These are phyloP conservation scores for Aspidoscelis tigris DNA, from an alignment of 2,113 vertebrate genomes.

Conservation along the genomic window DNA sequence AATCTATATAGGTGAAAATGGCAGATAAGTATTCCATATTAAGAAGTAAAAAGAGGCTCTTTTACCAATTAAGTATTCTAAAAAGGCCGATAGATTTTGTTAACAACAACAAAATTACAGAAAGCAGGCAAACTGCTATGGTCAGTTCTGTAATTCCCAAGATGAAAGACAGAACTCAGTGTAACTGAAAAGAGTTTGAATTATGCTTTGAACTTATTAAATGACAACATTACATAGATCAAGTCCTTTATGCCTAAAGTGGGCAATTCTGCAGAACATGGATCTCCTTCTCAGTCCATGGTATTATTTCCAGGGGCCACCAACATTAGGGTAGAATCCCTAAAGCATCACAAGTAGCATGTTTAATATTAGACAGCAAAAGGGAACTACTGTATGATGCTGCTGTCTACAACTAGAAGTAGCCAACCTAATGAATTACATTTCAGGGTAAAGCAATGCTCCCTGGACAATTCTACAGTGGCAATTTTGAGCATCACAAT, in stretches of 20 bases:
- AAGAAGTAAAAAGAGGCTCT: not conserved
- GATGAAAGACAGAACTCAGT: not conserved
- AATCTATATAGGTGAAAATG: not conserved
- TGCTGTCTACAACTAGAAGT: too few relatives aligned
- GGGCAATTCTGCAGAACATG: not conserved
- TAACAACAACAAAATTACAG: not conserved
- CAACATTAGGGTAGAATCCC: not conserved
- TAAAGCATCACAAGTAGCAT: not conserved
- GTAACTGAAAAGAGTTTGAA: too few relatives aligned
- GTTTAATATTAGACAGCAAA: not conserved
- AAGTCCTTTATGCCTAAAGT: not conserved
- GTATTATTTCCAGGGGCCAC: not conserved
- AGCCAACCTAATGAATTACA: not conserved
- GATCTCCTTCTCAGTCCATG: not conserved
- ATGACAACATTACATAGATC: not conserved
- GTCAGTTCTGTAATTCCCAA: not conserved
- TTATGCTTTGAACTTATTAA: not conserved
- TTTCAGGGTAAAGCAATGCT: not conserved
- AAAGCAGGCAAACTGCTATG: not conserved
- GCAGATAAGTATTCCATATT: not conserved
- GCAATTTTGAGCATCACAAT: not conserved
- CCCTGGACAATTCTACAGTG: not conserved
- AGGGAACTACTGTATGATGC: too few relatives aligned
- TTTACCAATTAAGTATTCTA: not conserved
- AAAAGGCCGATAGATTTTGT: not conserved